Base-by-base conservation (phyloP, 1,140 invertebrate species). In the Psix sp. region DNA sequence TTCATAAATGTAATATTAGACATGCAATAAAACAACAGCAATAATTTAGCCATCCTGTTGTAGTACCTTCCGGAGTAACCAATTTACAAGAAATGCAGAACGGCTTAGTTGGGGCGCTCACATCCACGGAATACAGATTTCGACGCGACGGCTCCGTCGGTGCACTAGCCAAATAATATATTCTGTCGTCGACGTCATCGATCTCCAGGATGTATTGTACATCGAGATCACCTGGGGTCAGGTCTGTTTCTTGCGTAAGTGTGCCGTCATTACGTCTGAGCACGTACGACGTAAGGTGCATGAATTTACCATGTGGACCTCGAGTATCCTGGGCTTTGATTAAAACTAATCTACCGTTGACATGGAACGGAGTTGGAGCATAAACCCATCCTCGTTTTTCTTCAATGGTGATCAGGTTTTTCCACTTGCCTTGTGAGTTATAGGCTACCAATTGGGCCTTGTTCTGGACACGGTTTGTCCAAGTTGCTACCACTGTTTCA, bases 381-480 rank as follows among this genome's bases (percentile, higher is more conserved):
- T 66, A 57, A 0, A 85, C 15, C 84, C 84, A 85, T 0, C 84
- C 84, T 1, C 67, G 15, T 0, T 4, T 3, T 13, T 79, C 77
- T 5, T 67, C 39, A 5, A 80, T 26, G 1, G 20, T 63, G 10
- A 79, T 36, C 6, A 82, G 9, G 4, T 60, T 49, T 3, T 49
- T 74, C 6, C 7, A 24, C n/a, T 52, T 29, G 2, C 81, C 81
- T 0, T 57, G 59, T 0, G 85, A 54, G 36, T 88, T 80, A 71
- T 90, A 91, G 2, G 85, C 83, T 1, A 88, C 80, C 15, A 90
- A 68, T 1, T 86, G 74, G 5, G 87, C 87, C 2, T 88, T 78
- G 79, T 95, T 97, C 82, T 97, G 96, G n/a, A 93, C 88, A 35
- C 96, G 89, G 71, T 96, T 96, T 67, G 95, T 88, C 94, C 95